Base-by-base conservation (phyloP, 2,888 invertebrate genomes). In the Rotaria magnacalcarata region DNA sequence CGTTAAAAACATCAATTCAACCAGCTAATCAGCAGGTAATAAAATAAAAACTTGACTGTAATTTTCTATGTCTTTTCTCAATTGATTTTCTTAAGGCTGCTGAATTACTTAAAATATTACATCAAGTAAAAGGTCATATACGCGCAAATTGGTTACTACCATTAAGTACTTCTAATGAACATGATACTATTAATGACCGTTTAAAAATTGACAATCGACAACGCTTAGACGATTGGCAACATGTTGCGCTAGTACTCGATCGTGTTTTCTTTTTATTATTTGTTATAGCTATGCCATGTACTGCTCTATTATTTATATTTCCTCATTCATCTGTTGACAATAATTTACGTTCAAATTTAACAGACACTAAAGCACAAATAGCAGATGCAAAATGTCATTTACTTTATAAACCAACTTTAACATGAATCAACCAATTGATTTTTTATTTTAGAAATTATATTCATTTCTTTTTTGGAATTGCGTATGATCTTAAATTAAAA, bases 191-290 rank as follows among this genome's bases (percentile, higher is more conserved):
- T 19, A 41, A 19, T 27, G 67, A 67, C 11, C 19, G 14, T 14
- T 67, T 14, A 67, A 67, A 67, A 67, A 16, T 67, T 34, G 34
- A 67, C 34, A 67, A 67, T 67, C 80, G n/a, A 80, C 47, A 47
- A n/a, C 80, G 80, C 47, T n/a, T 80, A 43, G 80, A 80, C n/a
- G 80, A 80, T 47, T 80, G 80, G 80, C 80, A 80, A 47, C 80
- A 80, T 47, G 80, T 80, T 43, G 80, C 80, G n/a, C 47, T 80
- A 47, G 80, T 80, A 80, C n/a, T 80, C 14, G 80, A 80, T 80
- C 43, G 80, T 24, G 4, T 80, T 10, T 80, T 80, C 8, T 80
- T 80, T 80, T 10, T 80, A 7, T 14, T 80, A 80, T 80, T 80
- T 80, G 47, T 24, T 47, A 80, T 80, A 80, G 43, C 80, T 4